Evolutionary conservation across 2,888 invertebrate species (phyloP).

Genomic region (Temnothorax rugatulus): DNA sequence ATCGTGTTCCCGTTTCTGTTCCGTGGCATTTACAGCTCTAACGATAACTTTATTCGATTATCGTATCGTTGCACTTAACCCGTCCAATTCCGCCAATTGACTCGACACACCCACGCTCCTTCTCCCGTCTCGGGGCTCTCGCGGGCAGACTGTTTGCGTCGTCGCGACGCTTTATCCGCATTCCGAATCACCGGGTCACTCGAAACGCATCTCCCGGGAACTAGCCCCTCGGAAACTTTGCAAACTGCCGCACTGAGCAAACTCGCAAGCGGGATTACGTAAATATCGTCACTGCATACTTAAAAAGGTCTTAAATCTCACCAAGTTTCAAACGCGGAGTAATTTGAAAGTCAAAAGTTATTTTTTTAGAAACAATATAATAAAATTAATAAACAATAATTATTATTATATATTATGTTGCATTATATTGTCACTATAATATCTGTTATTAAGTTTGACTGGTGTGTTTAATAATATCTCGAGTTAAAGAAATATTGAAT

Average conservation of each 20-base stretch:
- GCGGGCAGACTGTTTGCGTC: slow-evolving; percentile 45
- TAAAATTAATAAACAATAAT: not conserved
- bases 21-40: slow-evolving; percentile 57
- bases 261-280: not conserved
- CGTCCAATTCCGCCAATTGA: slow-evolving; percentile 81
- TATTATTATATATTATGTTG: not conserved
- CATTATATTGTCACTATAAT: not conserved
- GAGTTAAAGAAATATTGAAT: not conserved
- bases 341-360: not conserved
- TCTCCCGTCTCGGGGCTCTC: not conserved
- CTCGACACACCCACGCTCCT: slow-evolving; percentile 76
- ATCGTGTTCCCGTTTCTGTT: slow-evolving; percentile 57
- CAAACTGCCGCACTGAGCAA: not conserved
- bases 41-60: slow-evolving; percentile 78
- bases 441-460: not conserved
- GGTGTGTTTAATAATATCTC: not conserved
- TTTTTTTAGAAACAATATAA: not conserved
- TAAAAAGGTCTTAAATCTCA: not conserved
- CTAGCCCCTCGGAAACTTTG: slow-evolving; percentile 1
- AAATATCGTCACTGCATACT: not conserved
- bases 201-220: slow-evolving; percentile 30
- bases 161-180: slow-evolving; percentile 68
- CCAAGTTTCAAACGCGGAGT: not conserved
- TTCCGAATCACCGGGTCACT: slow-evolving; percentile 69
- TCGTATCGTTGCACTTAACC: slow-evolving; percentile 79